Percentiles rank a stretch among this genome's conserved stretches.
Conservation (phyloP, 2,797 vertebrate species). For the Myioborus melanocephalus region DNA sequence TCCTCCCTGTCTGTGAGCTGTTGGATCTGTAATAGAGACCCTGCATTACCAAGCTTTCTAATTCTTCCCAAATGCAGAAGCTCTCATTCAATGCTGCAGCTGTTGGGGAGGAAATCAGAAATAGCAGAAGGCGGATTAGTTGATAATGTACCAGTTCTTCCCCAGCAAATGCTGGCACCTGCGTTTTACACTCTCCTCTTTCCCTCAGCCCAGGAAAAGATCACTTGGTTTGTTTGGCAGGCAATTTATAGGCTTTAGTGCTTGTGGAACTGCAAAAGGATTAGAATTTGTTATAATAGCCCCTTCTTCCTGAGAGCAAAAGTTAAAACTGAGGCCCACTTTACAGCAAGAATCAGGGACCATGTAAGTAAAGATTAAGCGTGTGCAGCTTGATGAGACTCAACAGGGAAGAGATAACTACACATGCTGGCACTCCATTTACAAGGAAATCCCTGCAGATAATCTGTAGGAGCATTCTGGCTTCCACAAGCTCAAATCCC, state of each 20-base stretch:
- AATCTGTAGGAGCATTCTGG: constrained; percentile 32
- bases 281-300: constrained; percentile 59
- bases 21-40: constrained; percentile 58
- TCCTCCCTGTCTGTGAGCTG: constrained; percentile 63
- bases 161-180: constrained; percentile 73
- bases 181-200: constrained; percentile 60
- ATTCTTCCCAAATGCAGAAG: constrained; percentile 72
- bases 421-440: constrained; percentile 34
- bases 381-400: constrained; percentile 32
- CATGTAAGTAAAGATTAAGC: constrained; percentile 49
- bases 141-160: constrained; percentile 73
- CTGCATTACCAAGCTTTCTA: constrained; percentile 58
- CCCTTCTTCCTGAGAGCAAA: constrained; percentile 57
- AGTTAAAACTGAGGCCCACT: constrained; percentile 62
- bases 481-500: constrained; percentile 45
- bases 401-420: constrained; percentile 45
- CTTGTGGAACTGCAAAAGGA: constrained; percentile 36
- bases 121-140: constrained; percentile 73
- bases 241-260: constrained; percentile 55
- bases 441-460: constrained; percentile 52
- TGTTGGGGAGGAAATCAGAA: constrained; percentile 73
- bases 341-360: constrained; percentile 19
- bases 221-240: constrained; percentile 56
- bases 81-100: constrained; percentile 68
- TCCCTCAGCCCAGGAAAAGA: constrained; percentile 56